A percentile compares a stretch with the other conserved stretches of the same genome.
Evolutionary conservation across 2,888 invertebrate species (phyloP).

Genomic region (Acleris holmiana): DNA sequence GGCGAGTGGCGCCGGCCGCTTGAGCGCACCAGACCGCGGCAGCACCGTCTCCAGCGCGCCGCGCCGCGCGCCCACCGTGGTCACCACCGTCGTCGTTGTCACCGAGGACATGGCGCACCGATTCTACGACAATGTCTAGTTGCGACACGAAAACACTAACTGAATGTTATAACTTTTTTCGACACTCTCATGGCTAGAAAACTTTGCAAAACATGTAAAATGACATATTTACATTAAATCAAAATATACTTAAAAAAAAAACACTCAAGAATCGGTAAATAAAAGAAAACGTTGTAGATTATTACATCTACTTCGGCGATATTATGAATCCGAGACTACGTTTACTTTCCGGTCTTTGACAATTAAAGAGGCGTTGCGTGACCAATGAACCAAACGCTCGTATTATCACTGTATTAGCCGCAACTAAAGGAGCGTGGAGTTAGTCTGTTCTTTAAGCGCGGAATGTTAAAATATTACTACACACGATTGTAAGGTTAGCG

Average conservation of each 20-base stretch:
- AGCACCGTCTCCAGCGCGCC: slow-evolving; percentile 51
- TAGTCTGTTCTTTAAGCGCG: slow-evolving; percentile 18
- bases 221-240: not conserved
- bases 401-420: slow-evolving; percentile 18
- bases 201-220: not conserved
- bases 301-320: not conserved
- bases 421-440: slow-evolving; percentile 42
- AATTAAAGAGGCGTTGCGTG: not conserved
- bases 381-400: slow-evolving; percentile 9
- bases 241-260: not conserved
- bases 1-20: slow-evolving; percentile 52
- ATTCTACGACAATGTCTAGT: slow-evolving; percentile 23
- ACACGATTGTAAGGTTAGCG: slow-evolving; percentile 37
- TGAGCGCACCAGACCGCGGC: slow-evolving; percentile 20
- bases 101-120: slow-evolving; percentile 68
- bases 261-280: not conserved
- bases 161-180: slow-evolving; percentile 8
- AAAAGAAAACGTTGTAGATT: not conserved
- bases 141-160: not conserved
- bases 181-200: slow-evolving; percentile 17
- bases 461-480: slow-evolving; percentile 33
- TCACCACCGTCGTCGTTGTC: slow-evolving; percentile 75
- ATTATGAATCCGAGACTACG: not conserved
- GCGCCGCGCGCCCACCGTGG: slow-evolving; percentile 62
- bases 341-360: slow-evolving; percentile 4